A percentile compares a stretch with the other conserved stretches of the same genome.
Evolutionary conservation across 1,140 invertebrate genomes (phyloP).

Genomic region (Hestina assimilis): DNA sequence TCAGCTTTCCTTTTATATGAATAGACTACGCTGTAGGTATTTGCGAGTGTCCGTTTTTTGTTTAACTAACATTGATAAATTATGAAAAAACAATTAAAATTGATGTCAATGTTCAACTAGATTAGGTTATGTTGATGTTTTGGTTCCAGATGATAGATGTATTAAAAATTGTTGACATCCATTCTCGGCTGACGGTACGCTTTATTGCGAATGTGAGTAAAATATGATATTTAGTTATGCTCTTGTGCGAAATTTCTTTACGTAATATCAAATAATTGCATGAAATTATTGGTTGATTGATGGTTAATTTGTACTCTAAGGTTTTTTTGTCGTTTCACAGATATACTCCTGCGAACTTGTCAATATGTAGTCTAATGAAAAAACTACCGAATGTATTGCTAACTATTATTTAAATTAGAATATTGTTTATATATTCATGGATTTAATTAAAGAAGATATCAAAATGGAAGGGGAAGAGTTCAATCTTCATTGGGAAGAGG

Average conservation of each 20-base stretch:
- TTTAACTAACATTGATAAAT: neutral
- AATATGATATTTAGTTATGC: neutral
- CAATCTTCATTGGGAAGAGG: conserved; percentile 71
- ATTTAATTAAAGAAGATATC: conserved; percentile 5
- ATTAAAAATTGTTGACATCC: conserved; percentile 37
- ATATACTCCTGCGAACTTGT: too few relatives aligned
- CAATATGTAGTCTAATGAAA: too few relatives aligned
- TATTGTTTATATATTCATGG: neutral
- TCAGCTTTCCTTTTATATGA: conserved; percentile 44
- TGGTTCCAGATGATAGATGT: conserved; percentile 52
- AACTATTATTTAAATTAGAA: too few relatives aligned
- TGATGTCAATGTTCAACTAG: conserved; percentile 10
- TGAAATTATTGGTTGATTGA: too few relatives aligned
- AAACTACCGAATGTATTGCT: neutral
- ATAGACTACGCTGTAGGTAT: conserved; percentile 1
- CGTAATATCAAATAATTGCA: neutral
- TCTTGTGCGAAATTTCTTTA: neutral
- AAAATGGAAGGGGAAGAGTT: conserved; percentile 67
- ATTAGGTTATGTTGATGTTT: conserved; percentile 78
- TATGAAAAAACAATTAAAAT: neutral
- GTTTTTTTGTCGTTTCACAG: too few relatives aligned
- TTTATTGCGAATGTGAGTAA: neutral
- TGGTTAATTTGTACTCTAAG: too few relatives aligned
- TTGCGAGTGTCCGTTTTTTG: neutral
- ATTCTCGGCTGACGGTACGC: neutral